A percentile compares a stretch with the other conserved stretches of the same genome.
phyloP scores from a whole-genome alignment of 2,888 invertebrate genomes.

The Neoscelio sp. region DNA sequence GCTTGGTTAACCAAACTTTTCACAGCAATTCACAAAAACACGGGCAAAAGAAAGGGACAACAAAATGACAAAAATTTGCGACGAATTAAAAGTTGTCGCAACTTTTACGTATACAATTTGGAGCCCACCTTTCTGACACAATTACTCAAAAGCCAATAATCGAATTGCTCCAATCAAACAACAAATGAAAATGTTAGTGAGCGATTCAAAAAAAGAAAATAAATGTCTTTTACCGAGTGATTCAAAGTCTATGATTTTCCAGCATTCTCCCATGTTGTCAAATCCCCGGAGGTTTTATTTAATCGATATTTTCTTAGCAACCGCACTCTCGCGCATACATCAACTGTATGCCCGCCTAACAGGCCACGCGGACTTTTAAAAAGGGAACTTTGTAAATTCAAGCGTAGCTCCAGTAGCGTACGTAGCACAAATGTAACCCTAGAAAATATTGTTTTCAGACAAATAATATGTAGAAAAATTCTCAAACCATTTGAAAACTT shows the following conservation, averaged over 20 bases:
- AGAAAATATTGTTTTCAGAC: no score
- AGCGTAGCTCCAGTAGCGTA: no score
- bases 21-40: no score
- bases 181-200: not conserved
- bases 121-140: not conserved
- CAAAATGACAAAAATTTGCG: no score
- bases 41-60: no score
- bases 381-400: conserved; percentile 7
- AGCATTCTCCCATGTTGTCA: conserved; percentile 59
- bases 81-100: conserved; percentile 1
- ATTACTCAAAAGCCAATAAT: conserved; percentile 3
- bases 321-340: conserved; percentile 41
- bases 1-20: conserved; percentile 88
- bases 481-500: no score
- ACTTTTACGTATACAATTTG: no score
- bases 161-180: no score
- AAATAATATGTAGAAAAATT: no score
- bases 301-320: conserved; percentile 61
- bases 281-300: conserved; percentile 25
- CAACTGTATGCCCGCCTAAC: conserved; percentile 19
- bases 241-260: conserved; percentile 52
- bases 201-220: conserved; percentile 3
- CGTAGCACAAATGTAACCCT: no score
- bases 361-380: conserved; percentile 26
- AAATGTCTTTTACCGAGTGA: conserved; percentile 50